phyloP scores from a whole-genome alignment of 2,113 vertebrate genomes.

The Atrichornis clamosus region DNA sequence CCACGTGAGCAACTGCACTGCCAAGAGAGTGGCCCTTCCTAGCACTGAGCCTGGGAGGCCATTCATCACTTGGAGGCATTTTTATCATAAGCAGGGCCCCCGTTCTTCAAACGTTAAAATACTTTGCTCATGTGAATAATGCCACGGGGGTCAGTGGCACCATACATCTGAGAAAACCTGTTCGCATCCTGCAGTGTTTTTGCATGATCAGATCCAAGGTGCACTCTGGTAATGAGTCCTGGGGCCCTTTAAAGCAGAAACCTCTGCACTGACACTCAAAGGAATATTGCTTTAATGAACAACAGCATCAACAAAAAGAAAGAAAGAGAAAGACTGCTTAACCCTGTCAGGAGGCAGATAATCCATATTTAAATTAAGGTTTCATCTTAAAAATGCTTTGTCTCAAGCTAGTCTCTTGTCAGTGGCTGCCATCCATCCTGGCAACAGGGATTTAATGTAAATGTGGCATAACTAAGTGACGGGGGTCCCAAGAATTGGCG shows the following conservation, averaged over 20 bases:
- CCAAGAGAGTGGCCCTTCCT: background rate
- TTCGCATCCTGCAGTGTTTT: background rate
- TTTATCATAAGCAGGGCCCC: background rate
- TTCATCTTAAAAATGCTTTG: conserved; percentile 66
- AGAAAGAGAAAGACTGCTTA: conserved; percentile 25
- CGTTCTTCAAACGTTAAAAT: background rate
- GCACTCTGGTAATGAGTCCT: background rate
- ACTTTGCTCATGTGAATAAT: background rate
- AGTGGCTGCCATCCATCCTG: conserved; percentile 61
- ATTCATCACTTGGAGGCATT: background rate
- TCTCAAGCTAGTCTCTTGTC: conserved; percentile 56
- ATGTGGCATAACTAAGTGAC: conserved; percentile 71
- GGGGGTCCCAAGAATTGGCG: conserved; percentile 68
- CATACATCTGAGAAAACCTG: background rate
- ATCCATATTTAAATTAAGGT: conserved; percentile 58
- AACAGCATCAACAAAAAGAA: conserved; percentile 2
- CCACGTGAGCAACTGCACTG: background rate
- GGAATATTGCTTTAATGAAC: conserved; percentile 46
- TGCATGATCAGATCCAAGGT: background rate
- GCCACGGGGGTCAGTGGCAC: background rate
- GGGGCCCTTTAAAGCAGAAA: background rate
- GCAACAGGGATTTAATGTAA: conserved; percentile 69
- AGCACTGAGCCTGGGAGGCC: background rate
- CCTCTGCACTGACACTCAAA: conserved; percentile 6
- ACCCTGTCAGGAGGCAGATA: conserved; percentile 47